Conservation (phyloP, 2,113 vertebrate genomes). For the Neolamprologus caudopunctatus region DNA sequence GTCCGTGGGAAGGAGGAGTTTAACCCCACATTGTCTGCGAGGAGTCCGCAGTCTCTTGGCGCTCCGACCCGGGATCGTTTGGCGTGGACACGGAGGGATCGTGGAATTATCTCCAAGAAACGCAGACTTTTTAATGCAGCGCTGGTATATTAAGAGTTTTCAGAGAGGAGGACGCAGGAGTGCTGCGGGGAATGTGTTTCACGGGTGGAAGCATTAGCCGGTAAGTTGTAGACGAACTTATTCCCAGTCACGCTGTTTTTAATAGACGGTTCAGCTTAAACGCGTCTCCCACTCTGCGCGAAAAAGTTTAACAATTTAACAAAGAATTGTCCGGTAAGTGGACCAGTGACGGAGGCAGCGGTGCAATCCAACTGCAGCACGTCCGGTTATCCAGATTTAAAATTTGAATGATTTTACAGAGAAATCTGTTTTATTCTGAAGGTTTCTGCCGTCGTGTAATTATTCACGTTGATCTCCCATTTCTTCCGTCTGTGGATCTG, state of each 20-base stretch:
- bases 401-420: neutral
- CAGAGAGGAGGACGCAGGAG: neutral
- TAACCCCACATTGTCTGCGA: slow-evolving; percentile 63
- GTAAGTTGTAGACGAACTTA: slow-evolving; percentile 59
- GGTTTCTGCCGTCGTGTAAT: neutral
- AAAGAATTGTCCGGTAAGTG: neutral
- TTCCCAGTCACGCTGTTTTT: neutral
- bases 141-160: neutral
- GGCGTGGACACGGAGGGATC: neutral
- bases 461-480: neutral
- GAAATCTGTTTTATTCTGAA: neutral
- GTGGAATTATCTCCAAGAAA: neutral
- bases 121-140: neutral
- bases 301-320: neutral
- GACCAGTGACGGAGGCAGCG: neutral
- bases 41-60: slow-evolving; percentile 48
- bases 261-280: neutral
- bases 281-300: neutral
- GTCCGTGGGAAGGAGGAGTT: slow-evolving; percentile 58
- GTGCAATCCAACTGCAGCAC: rapidly evolving
- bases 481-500: neutral
- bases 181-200: neutral
- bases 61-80: slow-evolving; percentile 30
- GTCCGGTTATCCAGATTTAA: neutral
- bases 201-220: neutral